Evolutionary conservation across 2,113 vertebrate species (phyloP).

Genomic region (crab-eating macaque (Macaca fascicularis)): T2T-MFA8v1.1 NC_088389.1:104945001-104945500

Average conservation of each 20-base stretch:
- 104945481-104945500: background rate
- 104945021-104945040: background rate
- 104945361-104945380: background rate
- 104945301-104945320: background rate
- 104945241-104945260: background rate
- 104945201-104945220: background rate
- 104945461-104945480: background rate
- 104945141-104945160: background rate
- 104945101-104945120: background rate
- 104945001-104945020: background rate
- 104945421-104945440: background rate
- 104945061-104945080: background rate
- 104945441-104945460: background rate
- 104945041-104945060: background rate
- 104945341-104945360: background rate
- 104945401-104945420: background rate
- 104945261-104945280: background rate
- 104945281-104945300: background rate
- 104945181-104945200: background rate
- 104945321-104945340: background rate
- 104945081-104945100: background rate
- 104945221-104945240: background rate
- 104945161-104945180: background rate
- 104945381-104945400: background rate
- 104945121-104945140: background rate